Evolutionary conservation across 1,140 invertebrate species (phyloP).

Genomic region (Tetramorium parvispinum): DNA sequence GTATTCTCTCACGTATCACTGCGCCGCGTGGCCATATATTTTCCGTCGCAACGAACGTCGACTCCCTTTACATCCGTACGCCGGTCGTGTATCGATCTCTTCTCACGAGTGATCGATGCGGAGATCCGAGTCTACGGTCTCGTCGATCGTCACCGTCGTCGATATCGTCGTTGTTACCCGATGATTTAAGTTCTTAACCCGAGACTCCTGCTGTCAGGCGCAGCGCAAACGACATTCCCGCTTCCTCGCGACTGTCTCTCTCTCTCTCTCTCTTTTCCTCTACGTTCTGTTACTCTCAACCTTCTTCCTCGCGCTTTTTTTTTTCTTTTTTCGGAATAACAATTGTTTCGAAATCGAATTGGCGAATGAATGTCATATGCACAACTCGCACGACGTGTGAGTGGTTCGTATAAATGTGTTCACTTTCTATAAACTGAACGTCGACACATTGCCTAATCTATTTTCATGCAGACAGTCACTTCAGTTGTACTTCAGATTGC

Average conservation of each 20-base stretch:
- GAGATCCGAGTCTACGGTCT: constrained; percentile 65
- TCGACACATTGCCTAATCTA: constrained; percentile 37
- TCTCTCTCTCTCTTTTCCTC: not conserved
- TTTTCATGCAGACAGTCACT: constrained; percentile 29
- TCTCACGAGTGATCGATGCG: constrained; percentile 74
- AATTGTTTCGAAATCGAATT: constrained; percentile 60
- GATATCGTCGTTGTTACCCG: constrained; percentile 75
- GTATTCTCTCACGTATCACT: constrained; percentile 63
- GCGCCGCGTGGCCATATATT: constrained; percentile 63
- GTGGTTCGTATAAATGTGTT: constrained; percentile 39
- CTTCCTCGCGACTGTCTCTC: constrained; percentile 62
- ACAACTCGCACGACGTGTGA: constrained; percentile 9
- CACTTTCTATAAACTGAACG: constrained; percentile 37
- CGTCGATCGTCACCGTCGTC: constrained; percentile 74
- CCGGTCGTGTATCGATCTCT: constrained; percentile 71
- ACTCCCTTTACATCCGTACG: constrained; percentile 54
- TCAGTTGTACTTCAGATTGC: not conserved
- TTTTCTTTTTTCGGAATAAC: constrained; percentile 49
- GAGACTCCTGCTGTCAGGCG: constrained; percentile 79
- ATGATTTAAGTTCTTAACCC: constrained; percentile 78
- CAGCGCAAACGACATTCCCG: constrained; percentile 76
- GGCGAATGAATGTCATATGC: constrained; percentile 40
- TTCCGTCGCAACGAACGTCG: constrained; percentile 56
- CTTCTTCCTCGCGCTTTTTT: not conserved
- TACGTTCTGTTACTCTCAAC: constrained; percentile 30